Conservation (phyloP, 2,888 invertebrate genomes). For the Anthoptus insignis region DNA sequence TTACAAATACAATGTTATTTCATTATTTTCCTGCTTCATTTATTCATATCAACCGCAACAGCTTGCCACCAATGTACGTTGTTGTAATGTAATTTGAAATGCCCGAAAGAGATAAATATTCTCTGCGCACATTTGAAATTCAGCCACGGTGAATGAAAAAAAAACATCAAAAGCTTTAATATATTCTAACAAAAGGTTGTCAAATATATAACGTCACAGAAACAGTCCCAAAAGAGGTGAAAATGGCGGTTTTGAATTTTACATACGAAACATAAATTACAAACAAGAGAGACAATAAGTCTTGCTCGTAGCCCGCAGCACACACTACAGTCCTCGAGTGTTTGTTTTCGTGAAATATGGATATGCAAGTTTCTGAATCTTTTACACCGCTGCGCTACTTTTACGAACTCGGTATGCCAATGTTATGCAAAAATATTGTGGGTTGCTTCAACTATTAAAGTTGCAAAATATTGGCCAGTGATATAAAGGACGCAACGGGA, state of each 20-base stretch:
- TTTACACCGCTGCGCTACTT: conserved; percentile 22
- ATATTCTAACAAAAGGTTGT: background rate
- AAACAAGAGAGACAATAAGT: conserved; percentile 14
- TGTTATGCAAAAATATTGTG: conserved; percentile 6
- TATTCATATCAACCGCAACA: too few relatives aligned
- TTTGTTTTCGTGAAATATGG: conserved; percentile 30
- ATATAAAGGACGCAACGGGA: too few relatives aligned
- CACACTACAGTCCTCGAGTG: background rate
- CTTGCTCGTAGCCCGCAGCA: conserved; percentile 11
- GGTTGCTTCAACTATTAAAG: background rate
- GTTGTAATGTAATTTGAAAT: too few relatives aligned
- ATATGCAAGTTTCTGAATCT: conserved; percentile 33
- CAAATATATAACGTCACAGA: background rate
- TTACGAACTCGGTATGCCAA: conserved; percentile 12
- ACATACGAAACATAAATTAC: conserved; percentile 9
- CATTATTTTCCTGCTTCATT: too few relatives aligned
- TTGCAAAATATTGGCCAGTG: background rate
- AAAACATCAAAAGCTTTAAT: background rate
- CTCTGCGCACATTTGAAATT: background rate
- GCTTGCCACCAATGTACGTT: too few relatives aligned
- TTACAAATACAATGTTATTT: too few relatives aligned
- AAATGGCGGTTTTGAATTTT: conserved; percentile 8
- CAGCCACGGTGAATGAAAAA: too few relatives aligned
- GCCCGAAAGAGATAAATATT: too few relatives aligned
- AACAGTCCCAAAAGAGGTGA: conserved; percentile 2